Evolutionary conservation across 2,888 invertebrate genomes (phyloP).

Genomic region (Polyommatus iphigenia): DNA sequence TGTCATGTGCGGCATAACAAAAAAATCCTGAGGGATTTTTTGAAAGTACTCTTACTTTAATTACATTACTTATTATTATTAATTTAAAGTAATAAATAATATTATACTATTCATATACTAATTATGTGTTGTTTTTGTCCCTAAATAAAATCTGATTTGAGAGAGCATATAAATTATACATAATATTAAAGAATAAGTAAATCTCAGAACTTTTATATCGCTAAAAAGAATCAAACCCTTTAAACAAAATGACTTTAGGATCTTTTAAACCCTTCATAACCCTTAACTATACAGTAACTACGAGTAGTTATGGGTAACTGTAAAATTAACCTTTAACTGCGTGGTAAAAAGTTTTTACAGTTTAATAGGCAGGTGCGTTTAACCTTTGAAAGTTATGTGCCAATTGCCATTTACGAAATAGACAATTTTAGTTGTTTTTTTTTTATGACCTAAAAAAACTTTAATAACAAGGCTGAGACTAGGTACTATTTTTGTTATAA

Average conservation of each 20-base stretch:
- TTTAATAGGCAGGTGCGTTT: neutral
- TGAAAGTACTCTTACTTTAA: too few species aligned
- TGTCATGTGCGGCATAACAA: too few species aligned
- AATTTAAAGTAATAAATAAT: too few species aligned
- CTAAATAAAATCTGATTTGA: too few species aligned
- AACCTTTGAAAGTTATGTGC: conserved; percentile 7
- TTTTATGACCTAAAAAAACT: neutral
- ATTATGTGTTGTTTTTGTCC: too few species aligned
- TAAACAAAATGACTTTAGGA: neutral
- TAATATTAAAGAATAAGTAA: too few species aligned
- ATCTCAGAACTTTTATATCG: neutral
- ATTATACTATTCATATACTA: too few species aligned
- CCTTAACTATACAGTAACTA: neutral
- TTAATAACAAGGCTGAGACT: too few species aligned
- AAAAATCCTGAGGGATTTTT: too few species aligned
- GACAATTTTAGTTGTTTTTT: neutral
- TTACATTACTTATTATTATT: too few species aligned
- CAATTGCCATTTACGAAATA: conserved; percentile 9
- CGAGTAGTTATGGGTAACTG: neutral
- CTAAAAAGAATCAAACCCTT: neutral
- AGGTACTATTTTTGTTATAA: too few species aligned
- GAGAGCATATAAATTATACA: too few species aligned
- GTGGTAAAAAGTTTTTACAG: neutral
- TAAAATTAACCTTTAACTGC: conserved; percentile 5
- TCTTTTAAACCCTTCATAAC: neutral